Base-by-base conservation (phyloP, 2,888 invertebrate genomes). In the Andrena chrysosceles region DNA sequence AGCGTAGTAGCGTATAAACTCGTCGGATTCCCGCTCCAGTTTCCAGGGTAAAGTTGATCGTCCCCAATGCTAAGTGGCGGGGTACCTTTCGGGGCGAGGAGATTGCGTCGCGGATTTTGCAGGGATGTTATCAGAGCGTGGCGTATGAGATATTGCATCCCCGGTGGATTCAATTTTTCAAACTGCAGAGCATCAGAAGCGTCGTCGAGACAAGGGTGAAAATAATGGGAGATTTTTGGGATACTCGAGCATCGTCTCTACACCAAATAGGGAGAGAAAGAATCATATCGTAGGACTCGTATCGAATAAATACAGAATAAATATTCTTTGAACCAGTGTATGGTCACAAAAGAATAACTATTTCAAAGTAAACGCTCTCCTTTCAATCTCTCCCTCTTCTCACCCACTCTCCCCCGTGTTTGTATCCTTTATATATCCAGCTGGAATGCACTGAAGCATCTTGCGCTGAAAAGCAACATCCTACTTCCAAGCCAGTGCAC, bases 341-440 rank as follows among this genome's bases (percentile, higher is more conserved):
- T 8, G 8, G 8, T 16, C 6, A 23, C 20, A 26, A 59, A 23
- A n/a, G 56, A 35, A 35, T 29, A n/a, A 29, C 35, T 26, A n/a
- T 69, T 69, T 4, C 56, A 13, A 20, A 42, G 60, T 10, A 23
- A 26, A 59, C 59, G 13, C 33, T 8, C 26, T 60, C 29, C 26
- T 26, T 59, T 10, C 42, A 42, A 20, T 60, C 59, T 48, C 54
- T 2, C 13, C 26, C 52, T 20, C 54, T 33, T 33, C 31, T 26
- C 29, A 31, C 26, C 59, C n/a, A 23, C 35, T 23, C n/a, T 26
- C 29, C 8, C 49, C 35, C 20, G 23, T 6, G 26, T 59, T 52
- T 64, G 70, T 80, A 80, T 80, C 79, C 70, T 66, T 23, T 66
- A 66, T 77, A 70, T 66, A 33, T 77, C 59, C 79, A 80, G 78